Conservation (phyloP, 2,888 invertebrate species). For the Sisyra nigra region DNA sequence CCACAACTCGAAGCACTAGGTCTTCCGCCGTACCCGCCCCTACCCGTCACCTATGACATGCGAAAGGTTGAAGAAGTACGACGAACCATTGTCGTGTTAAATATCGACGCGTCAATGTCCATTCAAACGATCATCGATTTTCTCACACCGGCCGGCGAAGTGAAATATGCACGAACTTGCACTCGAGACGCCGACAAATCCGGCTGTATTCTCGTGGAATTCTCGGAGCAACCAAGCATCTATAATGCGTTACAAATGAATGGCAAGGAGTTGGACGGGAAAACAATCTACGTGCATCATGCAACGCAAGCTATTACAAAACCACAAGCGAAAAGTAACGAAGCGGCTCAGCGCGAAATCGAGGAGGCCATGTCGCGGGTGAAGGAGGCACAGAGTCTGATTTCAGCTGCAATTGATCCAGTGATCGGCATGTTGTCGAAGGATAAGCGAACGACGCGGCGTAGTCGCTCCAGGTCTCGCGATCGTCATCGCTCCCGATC, state of each 20-base stretch:
- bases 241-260: constrained; percentile 75
- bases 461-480: constrained; percentile 25
- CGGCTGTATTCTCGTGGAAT: constrained; percentile 80
- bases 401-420: constrained; percentile 86
- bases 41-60: constrained; percentile 76
- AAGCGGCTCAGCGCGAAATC: constrained; percentile 88
- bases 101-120: constrained; percentile 48
- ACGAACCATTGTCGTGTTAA: constrained; percentile 75
- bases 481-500: constrained; percentile 30
- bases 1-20: constrained; percentile 69
- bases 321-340: constrained; percentile 89
- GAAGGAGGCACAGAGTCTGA: constrained; percentile 88
- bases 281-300: constrained; percentile 58
- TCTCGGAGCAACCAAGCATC: constrained; percentile 80
- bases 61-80: constrained; percentile 91
- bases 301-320: constrained; percentile 82
- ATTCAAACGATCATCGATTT: constrained; percentile 79
- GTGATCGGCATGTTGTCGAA: constrained; percentile 76
- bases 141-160: constrained; percentile 77
- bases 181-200: constrained; percentile 62
- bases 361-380: constrained; percentile 95
- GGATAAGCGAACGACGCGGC: constrained; percentile 49
- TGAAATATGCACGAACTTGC: constrained; percentile 87
- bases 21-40: constrained; percentile 78
- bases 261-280: constrained; percentile 59